These are phyloP conservation scores for Spilosoma lubricipeda DNA, from an alignment of 2,888 invertebrate species.

Conservation along the genomic window DNA sequence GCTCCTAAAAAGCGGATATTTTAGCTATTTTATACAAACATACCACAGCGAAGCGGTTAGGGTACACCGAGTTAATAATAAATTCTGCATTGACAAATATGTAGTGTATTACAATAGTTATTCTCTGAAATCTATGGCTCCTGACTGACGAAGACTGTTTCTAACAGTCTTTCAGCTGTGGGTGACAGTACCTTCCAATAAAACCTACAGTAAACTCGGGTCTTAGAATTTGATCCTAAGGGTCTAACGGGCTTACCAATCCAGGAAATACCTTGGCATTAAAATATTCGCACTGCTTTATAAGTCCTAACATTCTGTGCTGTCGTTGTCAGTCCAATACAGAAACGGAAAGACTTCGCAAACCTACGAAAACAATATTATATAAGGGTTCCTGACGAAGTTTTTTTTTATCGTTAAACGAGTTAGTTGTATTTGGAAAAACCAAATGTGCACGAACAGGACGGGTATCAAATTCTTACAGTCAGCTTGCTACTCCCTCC, in stretches of 20 bases:
- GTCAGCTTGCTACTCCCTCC: not conserved
- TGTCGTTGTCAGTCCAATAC: not conserved
- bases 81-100: no score
- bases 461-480: not conserved
- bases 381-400: not conserved
- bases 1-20: no score
- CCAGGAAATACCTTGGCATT: not conserved
- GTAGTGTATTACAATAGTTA: no score
- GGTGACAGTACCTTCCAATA: not conserved
- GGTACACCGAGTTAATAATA: no score
- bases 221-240: not conserved
- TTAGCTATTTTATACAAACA: no score
- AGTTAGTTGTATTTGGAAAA: no score
- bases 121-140: no score
- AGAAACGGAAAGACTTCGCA: not conserved
- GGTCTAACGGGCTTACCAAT: not conserved
- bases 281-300: not conserved
- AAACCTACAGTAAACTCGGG: not conserved
- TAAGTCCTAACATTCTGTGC: not conserved
- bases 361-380: not conserved
- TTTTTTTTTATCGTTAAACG: not conserved
- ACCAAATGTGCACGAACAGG: not conserved
- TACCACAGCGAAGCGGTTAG: no score
- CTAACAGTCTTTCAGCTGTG: not conserved
- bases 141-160: no score